Conservation (phyloP, 2,797 vertebrate species). For the Clarias laeviceps region DNA sequence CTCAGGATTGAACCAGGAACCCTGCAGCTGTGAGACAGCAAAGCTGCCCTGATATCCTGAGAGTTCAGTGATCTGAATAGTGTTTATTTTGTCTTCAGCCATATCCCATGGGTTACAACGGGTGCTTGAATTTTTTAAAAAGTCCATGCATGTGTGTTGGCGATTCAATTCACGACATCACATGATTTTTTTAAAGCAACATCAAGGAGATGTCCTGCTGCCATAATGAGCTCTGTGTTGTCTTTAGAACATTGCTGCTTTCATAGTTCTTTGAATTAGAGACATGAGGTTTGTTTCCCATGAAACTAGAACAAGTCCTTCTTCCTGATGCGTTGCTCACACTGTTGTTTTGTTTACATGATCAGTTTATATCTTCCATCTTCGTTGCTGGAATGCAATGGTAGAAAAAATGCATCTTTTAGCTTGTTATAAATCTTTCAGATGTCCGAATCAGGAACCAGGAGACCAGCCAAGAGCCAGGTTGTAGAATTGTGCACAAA, state of each 20-base stretch:
- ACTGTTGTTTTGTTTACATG: background rate
- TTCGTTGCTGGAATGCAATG: background rate
- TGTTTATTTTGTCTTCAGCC: background rate
- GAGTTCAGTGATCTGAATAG: background rate
- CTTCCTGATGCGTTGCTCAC: background rate
- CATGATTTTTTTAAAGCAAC: background rate
- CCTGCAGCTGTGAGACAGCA: background rate
- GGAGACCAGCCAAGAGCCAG: background rate
- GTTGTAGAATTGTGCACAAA: background rate
- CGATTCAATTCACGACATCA: background rate
- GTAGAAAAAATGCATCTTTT: background rate
- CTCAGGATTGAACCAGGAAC: background rate
- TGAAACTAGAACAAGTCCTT: background rate
- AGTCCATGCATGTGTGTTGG: background rate
- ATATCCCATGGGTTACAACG: background rate
- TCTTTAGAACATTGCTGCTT: background rate
- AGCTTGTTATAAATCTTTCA: slow-evolving; percentile 1
- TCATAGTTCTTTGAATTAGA: background rate
- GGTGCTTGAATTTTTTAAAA: background rate
- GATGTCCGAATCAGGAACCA: background rate
- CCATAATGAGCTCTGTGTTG: background rate
- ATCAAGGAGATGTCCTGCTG: background rate
- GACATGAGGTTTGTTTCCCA: background rate
- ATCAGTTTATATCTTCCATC: background rate
- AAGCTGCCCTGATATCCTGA: background rate